These are phyloP conservation scores for Thyatira batis DNA, from an alignment of 2,888 invertebrate species.

Conservation along the genomic window DNA sequence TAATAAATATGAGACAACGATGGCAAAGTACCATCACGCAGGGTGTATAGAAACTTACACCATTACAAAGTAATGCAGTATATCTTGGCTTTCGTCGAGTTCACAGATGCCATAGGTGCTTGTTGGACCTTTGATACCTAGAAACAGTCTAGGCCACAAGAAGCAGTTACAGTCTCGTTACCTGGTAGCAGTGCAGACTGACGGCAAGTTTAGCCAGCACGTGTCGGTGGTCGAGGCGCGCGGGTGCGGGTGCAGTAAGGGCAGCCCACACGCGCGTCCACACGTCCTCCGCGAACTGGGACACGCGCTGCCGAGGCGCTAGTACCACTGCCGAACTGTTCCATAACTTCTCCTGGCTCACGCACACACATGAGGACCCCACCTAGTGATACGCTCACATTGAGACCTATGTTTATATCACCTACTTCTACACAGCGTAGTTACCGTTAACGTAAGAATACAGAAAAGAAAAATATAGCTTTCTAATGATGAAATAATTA, in stretches of 20 bases:
- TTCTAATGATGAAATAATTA: too few species aligned
- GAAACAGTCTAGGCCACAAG: too few species aligned
- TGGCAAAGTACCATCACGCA: too few species aligned
- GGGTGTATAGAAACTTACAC: too few species aligned
- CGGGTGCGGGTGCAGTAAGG: constrained; percentile 70
- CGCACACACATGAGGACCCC: constrained; percentile 81
- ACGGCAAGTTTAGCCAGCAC: constrained; percentile 90
- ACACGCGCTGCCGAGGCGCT: constrained; percentile 91
- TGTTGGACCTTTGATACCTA: too few species aligned
- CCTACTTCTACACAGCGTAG: too few species aligned
- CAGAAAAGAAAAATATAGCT: too few species aligned
- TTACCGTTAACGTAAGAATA: too few species aligned
- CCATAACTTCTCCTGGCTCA: constrained; percentile 89
- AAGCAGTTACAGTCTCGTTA: constrained; percentile 29
- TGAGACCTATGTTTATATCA: background rate
- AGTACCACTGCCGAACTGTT: constrained; percentile 92
- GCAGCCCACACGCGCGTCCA: constrained; percentile 93
- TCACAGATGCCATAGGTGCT: too few species aligned
- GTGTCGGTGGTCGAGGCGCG: constrained; percentile 84
- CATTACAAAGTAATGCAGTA: too few species aligned
- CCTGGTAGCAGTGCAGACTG: constrained; percentile 92
- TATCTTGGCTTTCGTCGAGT: too few species aligned
- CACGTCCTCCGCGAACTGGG: constrained; percentile 91
- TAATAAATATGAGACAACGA: too few species aligned
- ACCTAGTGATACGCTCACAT: constrained; percentile 42